phyloP scores from a whole-genome alignment of 1,140 invertebrate genomes.

The Lepidurus arcticus region DNA sequence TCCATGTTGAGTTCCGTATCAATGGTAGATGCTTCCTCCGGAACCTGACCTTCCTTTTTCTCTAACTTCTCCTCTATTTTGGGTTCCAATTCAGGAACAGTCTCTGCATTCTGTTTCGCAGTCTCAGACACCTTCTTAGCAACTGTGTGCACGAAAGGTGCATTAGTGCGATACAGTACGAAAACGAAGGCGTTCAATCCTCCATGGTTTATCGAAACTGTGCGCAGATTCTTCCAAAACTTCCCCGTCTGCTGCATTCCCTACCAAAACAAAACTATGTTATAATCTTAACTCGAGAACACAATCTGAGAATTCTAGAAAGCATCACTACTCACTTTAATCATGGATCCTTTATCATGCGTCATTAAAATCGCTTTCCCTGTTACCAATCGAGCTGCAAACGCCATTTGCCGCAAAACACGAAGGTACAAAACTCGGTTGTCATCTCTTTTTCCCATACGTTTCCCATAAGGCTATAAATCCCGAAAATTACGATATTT shows the following conservation, averaged over 20 bases:
- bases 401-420: slow-evolving; percentile 28
- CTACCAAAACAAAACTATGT: background rate
- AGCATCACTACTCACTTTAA: slow-evolving; percentile 33
- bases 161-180: slow-evolving; percentile 19
- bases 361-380: slow-evolving; percentile 31
- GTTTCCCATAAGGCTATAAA: slow-evolving; percentile 54
- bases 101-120: background rate
- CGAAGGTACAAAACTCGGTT: slow-evolving; percentile 46
- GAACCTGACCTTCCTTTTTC: too few relatives aligned
- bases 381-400: slow-evolving; percentile 16
- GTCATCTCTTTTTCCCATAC: slow-evolving; percentile 48
- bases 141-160: background rate
- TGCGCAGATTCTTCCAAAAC: slow-evolving; percentile 26
- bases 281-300: background rate
- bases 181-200: slow-evolving; percentile 25
- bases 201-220: slow-evolving; percentile 20
- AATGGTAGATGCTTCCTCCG: too few relatives aligned
- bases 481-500: slow-evolving; percentile 35
- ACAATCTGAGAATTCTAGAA: background rate
- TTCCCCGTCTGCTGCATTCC: background rate
- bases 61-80: too few relatives aligned
- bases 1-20: too few relatives aligned
- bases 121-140: background rate
- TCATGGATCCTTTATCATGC: slow-evolving; percentile 30
- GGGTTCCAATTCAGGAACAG: background rate